phyloP scores from a whole-genome alignment of 2,797 vertebrate species.

The Myiotriccus ornatus region DNA sequence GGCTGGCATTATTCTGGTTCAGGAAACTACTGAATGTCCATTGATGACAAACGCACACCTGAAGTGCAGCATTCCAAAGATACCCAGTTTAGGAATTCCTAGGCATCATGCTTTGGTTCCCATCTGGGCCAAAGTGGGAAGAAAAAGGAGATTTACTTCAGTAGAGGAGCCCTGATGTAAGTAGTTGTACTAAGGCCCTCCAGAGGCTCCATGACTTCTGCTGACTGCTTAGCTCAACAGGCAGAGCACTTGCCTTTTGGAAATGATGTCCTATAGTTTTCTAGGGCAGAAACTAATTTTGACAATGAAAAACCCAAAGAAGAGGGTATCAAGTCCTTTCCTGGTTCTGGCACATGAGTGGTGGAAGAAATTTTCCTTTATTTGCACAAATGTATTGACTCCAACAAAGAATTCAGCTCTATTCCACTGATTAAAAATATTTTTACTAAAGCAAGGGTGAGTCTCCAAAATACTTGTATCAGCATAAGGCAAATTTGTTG shows the following conservation, averaged over 20 bases:
- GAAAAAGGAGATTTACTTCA: not conserved
- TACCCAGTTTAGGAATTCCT: fast-evolving
- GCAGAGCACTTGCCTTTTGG: not conserved
- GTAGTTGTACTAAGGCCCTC: not conserved
- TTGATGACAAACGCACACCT: not conserved
- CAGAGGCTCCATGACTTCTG: fast-evolving
- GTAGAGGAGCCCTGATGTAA: not conserved
- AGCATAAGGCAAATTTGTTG: not conserved
- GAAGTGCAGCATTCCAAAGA: not conserved
- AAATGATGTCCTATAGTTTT: not conserved
- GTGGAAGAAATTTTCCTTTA: not conserved
- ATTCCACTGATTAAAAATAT: not conserved
- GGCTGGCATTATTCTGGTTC: not conserved
- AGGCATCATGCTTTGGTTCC: not conserved
- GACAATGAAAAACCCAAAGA: not conserved
- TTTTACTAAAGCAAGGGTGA: not conserved
- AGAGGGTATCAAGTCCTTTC: not conserved
- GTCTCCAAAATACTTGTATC: not conserved
- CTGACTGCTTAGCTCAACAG: not conserved
- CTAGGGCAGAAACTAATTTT: not conserved
- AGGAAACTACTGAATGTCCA: not conserved
- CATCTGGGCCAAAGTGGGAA: fast-evolving
- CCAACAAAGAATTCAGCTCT: not conserved
- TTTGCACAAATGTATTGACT: fast-evolving
- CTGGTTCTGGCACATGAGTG: not conserved